phyloP scores from a whole-genome alignment of 2,113 vertebrate species.

The Brachirus orientalis region DNA sequence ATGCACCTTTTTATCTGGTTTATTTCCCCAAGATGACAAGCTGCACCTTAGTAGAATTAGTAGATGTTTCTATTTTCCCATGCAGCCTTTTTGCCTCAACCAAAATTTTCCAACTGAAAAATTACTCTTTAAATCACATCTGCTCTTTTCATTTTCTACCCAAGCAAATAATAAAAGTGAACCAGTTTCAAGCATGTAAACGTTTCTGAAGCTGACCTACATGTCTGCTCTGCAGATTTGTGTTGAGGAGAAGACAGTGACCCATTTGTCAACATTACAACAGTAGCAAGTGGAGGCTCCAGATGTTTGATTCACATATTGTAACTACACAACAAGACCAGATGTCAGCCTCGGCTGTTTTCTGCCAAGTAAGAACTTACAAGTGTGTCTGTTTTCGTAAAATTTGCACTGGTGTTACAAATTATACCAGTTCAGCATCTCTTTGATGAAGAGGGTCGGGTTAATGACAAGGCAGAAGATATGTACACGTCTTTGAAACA shows the following conservation, averaged over 20 bases:
- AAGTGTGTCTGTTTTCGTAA: constrained; percentile 38
- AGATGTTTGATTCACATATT: constrained; percentile 68
- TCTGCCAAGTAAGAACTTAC: constrained; percentile 52
- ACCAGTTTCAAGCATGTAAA: constrained; percentile 2
- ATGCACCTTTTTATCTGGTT: constrained; percentile 37
- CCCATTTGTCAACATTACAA: constrained; percentile 52
- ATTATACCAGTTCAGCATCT: constrained; percentile 52
- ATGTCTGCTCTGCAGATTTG: constrained; percentile 46
- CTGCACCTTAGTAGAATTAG: neutral
- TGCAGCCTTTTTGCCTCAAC: neutral
- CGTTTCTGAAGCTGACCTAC: constrained; percentile 44
- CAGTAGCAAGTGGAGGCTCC: constrained; percentile 59
- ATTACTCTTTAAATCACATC: constrained; percentile 7
- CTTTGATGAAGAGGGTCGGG: constrained; percentile 44
- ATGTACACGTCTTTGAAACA: constrained; percentile 35
- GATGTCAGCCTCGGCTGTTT: constrained; percentile 50
- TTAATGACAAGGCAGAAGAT: constrained; percentile 71
- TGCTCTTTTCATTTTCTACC: constrained; percentile 17
- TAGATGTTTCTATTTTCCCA: constrained; percentile 7
- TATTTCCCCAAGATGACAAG: constrained; percentile 7
- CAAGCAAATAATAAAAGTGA: constrained; percentile 33
- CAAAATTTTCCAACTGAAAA: neutral
- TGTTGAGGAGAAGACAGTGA: constrained; percentile 42
- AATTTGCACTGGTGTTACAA: constrained; percentile 55
- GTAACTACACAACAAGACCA: constrained; percentile 64